Conservation (phyloP, 2,888 invertebrate genomes). For the Tetragnatha montana region DNA sequence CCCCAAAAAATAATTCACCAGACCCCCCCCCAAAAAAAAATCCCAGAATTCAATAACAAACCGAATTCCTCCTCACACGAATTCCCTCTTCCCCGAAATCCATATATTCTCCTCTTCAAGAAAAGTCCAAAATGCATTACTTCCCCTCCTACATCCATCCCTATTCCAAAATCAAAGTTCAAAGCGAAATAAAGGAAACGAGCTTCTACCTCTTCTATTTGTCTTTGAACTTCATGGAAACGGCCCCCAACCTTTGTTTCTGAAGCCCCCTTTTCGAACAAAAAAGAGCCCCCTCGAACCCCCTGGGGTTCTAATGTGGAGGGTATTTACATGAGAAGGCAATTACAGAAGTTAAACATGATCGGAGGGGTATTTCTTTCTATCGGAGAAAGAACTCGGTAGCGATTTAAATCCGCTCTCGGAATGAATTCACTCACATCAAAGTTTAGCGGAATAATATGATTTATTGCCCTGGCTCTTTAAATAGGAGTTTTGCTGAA, state of each 20-base stretch:
- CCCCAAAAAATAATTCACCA: too few species aligned
- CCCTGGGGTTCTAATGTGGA: neutral
- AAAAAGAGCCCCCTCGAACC: neutral
- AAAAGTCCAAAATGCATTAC: neutral
- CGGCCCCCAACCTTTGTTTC: neutral
- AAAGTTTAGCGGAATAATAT: conserved; percentile 1
- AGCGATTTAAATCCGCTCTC: neutral
- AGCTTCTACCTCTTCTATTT: conserved; percentile 12
- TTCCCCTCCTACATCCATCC: neutral
- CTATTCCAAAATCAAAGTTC: neutral
- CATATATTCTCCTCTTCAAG: neutral
- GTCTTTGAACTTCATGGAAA: conserved; percentile 20
- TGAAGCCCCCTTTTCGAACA: neutral
- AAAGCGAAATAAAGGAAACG: neutral
- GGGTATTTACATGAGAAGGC: conserved; percentile 24
- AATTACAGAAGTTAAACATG: conserved; percentile 40
- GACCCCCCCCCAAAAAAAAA: too few species aligned
- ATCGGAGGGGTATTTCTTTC: neutral
- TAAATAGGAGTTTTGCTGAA: neutral
- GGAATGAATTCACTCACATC: neutral
- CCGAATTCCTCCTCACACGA: neutral
- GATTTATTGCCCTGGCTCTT: neutral
- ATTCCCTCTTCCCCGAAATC: neutral
- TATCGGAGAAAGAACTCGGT: neutral
- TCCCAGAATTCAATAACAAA: neutral